These are phyloP conservation scores for Xestia xanthographa DNA, from an alignment of 2,888 invertebrate species.

Conservation along the genomic window DNA sequence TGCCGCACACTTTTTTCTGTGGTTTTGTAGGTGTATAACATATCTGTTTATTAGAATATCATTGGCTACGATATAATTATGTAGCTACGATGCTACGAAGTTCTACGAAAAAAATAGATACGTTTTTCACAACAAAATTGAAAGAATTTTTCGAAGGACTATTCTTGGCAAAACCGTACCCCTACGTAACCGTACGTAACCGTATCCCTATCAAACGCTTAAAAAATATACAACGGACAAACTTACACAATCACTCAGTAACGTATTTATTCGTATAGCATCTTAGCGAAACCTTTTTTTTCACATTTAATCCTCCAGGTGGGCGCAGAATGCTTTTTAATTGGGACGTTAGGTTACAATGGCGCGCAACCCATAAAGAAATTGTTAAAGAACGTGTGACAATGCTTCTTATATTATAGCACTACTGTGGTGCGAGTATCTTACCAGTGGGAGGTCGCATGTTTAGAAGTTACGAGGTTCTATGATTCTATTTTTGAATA, in stretches of 20 bases:
- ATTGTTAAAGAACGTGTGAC: conserved; percentile 63
- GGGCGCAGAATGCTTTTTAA: conserved; percentile 84
- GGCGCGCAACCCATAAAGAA: conserved; percentile 70
- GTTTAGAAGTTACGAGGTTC: conserved; percentile 23
- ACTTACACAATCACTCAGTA: not conserved
- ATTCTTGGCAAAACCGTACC: not conserved
- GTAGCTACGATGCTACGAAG: conserved; percentile 30
- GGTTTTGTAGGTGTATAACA: too few species aligned
- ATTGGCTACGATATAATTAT: conserved; percentile 33
- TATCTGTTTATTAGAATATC: too few species aligned
- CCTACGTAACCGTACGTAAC: too few species aligned
- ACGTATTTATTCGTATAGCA: not conserved
- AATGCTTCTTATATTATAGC: conserved; percentile 33
- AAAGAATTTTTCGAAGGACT: not conserved
- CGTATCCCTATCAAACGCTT: not conserved
- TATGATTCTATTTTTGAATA: conserved; percentile 20
- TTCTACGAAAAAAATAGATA: conserved; percentile 23
- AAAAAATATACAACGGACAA: conserved; percentile 20
- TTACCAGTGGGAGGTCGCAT: conserved; percentile 70
- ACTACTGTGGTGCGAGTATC: conserved; percentile 48
- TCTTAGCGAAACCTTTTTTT: conserved; percentile 64
- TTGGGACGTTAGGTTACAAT: conserved; percentile 78
- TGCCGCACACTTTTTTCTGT: too few species aligned
- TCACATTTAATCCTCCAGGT: conserved; percentile 77
- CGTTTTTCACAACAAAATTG: not conserved